Conservation (phyloP, 2,113 vertebrate species). For the Lonchura striata region DNA sequence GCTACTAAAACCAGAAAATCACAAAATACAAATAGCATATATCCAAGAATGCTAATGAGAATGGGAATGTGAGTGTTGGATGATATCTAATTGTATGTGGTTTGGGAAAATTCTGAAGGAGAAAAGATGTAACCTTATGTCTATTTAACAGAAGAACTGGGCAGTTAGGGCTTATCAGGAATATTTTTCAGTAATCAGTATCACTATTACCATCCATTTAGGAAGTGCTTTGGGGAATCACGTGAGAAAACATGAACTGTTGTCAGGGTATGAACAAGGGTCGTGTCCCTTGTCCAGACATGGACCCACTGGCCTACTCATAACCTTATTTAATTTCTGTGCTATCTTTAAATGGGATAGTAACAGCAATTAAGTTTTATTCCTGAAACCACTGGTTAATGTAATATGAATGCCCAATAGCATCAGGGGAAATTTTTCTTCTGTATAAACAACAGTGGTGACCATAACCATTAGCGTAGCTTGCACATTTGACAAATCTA, state of each 20-base stretch:
- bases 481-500: not conserved
- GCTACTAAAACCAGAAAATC: constrained; percentile 18
- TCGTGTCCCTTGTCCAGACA: not conserved
- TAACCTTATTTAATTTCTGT: not conserved
- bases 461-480: not conserved
- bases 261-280: not conserved
- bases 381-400: not conserved
- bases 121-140: not conserved
- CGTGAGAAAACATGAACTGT: not conserved
- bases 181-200: not conserved
- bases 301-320: not conserved
- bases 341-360: not conserved
- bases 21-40: not conserved
- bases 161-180: not conserved
- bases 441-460: not conserved
- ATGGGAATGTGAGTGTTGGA: not conserved
- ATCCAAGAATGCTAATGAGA: not conserved
- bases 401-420: not conserved
- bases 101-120: not conserved
- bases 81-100: not conserved
- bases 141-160: not conserved
- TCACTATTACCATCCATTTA: not conserved
- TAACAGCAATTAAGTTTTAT: not conserved
- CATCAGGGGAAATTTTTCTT: not conserved
- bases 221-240: not conserved